Percentiles rank a stretch among this genome's conserved stretches.
phyloP scores from a whole-genome alignment of 2,888 invertebrate species.

The Ptychoptera contaminata region DNA sequence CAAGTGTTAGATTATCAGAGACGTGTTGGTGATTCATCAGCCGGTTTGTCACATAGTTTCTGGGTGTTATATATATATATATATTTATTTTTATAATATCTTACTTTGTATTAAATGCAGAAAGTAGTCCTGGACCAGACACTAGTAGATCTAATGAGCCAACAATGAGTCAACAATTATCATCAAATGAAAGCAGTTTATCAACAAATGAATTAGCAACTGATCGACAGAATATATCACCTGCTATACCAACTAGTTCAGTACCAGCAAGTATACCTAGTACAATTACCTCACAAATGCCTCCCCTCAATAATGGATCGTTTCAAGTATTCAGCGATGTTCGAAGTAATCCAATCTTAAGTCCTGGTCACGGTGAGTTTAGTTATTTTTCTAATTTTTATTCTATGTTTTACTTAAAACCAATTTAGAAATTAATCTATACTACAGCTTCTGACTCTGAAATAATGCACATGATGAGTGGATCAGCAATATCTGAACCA shows the following conservation, averaged over 20 bases:
- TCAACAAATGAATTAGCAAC: not conserved
- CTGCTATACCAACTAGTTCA: not conserved
- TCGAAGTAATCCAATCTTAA: constrained; percentile 27
- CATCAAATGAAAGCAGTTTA: constrained; percentile 10
- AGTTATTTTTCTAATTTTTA: not conserved
- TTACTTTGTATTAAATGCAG: not conserved
- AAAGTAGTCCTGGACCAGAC: constrained; percentile 12
- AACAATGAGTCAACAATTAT: constrained; percentile 7
- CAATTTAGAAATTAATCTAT: not conserved
- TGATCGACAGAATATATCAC: constrained; percentile 6
- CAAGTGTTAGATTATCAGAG: constrained; percentile 49
- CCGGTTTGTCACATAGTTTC: constrained; percentile 14
- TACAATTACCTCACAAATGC: not conserved
- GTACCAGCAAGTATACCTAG: no score
- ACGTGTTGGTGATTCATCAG: constrained; percentile 34
- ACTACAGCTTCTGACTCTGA: constrained; percentile 30
- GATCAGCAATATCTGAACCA: constrained; percentile 12
- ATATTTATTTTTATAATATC: no score
- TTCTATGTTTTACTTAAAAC: not conserved
- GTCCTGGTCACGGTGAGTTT: constrained; percentile 15
- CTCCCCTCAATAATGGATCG: constrained; percentile 12
- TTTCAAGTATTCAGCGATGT: constrained; percentile 15
- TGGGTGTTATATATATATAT: not conserved
- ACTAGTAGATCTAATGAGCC: constrained; percentile 6
- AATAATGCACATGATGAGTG: constrained; percentile 42